phyloP scores from a whole-genome alignment of 2,888 invertebrate genomes.

The Unio delphinus region DNA sequence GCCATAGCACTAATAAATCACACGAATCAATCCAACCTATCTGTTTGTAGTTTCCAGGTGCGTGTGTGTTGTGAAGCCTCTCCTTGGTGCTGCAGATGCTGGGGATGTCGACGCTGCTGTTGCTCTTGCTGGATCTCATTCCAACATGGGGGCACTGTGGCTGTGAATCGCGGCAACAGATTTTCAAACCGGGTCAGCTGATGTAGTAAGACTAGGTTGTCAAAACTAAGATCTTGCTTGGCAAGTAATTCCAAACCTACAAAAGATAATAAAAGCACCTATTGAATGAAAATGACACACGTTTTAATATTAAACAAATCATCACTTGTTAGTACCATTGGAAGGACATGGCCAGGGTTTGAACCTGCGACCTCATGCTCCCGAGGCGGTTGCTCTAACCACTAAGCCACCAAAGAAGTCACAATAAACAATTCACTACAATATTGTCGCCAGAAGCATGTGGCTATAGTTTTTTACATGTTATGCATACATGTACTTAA shows the following conservation, averaged over 20 bases:
- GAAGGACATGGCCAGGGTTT: too few relatives aligned
- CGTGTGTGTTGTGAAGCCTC: slow-evolving; percentile 83
- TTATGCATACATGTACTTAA: too few relatives aligned
- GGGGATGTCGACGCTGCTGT: slow-evolving; percentile 89
- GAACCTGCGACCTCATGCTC: too few relatives aligned
- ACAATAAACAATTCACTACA: too few relatives aligned
- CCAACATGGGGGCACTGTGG: slow-evolving; percentile 94
- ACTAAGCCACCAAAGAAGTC: too few relatives aligned
- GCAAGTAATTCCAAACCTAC: slow-evolving; percentile 66
- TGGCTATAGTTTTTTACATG: too few relatives aligned
- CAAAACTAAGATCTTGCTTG: slow-evolving; percentile 75
- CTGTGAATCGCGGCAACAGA: slow-evolving; percentile 81
- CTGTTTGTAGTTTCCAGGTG: slow-evolving; percentile 90
- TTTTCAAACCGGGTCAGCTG: slow-evolving; percentile 84
- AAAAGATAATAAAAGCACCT: slow-evolving; percentile 8
- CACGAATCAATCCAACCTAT: slow-evolving; percentile 74
- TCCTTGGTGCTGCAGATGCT: slow-evolving; percentile 79
- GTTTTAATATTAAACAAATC: background rate
- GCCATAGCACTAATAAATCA: too few relatives aligned
- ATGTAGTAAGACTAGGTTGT: slow-evolving; percentile 78
- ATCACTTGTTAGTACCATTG: background rate
- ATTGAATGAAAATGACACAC: too few relatives aligned
- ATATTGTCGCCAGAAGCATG: too few relatives aligned
- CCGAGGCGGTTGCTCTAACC: too few relatives aligned
- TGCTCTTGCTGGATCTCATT: slow-evolving; percentile 93